Percentiles rank a stretch among this genome's conserved stretches.
phyloP scores from a whole-genome alignment of 2,888 invertebrate genomes.

The Epirrhoe alternata region DNA sequence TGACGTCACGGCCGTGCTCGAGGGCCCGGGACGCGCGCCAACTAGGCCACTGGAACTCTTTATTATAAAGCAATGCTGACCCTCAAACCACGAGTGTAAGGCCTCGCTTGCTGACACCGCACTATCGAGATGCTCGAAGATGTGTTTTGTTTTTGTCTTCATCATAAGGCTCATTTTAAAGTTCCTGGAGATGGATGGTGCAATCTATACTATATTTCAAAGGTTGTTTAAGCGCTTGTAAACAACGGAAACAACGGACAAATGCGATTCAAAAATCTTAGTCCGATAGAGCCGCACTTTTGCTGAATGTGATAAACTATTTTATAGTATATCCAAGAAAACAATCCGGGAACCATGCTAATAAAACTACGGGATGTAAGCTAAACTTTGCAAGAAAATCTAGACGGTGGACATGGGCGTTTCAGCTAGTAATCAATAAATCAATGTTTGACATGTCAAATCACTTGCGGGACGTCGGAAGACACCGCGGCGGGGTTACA shows the following conservation, averaged over 20 bases:
- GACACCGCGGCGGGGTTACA: slow-evolving; percentile 34
- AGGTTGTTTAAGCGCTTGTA: too few relatives aligned
- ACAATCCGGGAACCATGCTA: not conserved
- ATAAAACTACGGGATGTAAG: not conserved
- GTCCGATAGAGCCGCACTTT: too few relatives aligned
- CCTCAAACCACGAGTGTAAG: slow-evolving; percentile 40
- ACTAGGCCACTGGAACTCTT: slow-evolving; percentile 68
- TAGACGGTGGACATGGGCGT: slow-evolving; percentile 6
- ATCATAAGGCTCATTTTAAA: too few relatives aligned
- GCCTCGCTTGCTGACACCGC: slow-evolving; percentile 36
- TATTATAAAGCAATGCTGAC: slow-evolving; percentile 45
- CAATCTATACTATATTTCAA: too few relatives aligned
- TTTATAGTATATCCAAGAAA: not conserved
- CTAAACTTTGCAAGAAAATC: not conserved
- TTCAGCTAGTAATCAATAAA: slow-evolving; percentile 23
- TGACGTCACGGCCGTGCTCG: slow-evolving; percentile 66
- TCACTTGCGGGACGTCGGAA: slow-evolving; percentile 33
- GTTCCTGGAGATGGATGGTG: too few relatives aligned
- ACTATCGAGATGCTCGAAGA: slow-evolving; percentile 21
- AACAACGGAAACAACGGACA: too few relatives aligned
- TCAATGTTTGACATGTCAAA: slow-evolving; percentile 34
- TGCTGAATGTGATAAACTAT: too few relatives aligned
- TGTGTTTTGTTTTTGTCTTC: slow-evolving; percentile 2
- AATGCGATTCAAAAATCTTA: too few relatives aligned
- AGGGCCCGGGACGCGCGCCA: slow-evolving; percentile 62